A percentile compares a stretch with the other conserved stretches of the same genome.
phyloP scores from a whole-genome alignment of 2,888 invertebrate genomes.

The Chrysina gloriosa region DNA sequence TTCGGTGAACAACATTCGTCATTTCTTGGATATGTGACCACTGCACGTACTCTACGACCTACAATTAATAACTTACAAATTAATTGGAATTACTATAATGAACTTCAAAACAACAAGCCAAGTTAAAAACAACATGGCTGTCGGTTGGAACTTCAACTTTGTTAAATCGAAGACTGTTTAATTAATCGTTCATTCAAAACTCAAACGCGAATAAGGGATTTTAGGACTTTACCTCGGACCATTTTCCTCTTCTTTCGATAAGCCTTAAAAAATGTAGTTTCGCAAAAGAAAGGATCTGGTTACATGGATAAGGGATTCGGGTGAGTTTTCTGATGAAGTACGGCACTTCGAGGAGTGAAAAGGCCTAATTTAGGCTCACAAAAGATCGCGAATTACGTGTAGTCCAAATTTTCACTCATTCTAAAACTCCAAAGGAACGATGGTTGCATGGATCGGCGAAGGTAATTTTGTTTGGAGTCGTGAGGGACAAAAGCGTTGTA shows the following conservation, averaged over 20 bases:
- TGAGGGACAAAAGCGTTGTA: constrained; percentile 14
- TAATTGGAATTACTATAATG: too few relatives aligned
- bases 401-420: neutral
- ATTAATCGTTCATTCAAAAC: neutral
- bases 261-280: neutral
- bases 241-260: constrained; percentile 22
- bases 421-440: neutral
- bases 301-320: neutral
- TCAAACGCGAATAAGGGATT: neutral
- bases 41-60: constrained; percentile 46
- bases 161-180: neutral
- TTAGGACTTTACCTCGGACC: constrained; percentile 32
- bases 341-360: neutral
- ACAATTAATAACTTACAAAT: too few relatives aligned
- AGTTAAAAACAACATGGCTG: constrained; percentile 40
- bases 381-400: neutral
- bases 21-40: constrained; percentile 44
- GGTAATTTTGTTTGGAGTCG: neutral
- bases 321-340: constrained; percentile 6
- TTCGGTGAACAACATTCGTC: constrained; percentile 49
- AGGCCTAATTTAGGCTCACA: neutral
- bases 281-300: neutral
- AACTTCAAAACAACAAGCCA: constrained; percentile 28
- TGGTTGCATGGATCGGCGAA: neutral
- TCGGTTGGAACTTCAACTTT: neutral